Evolutionary conservation across 2,888 invertebrate genomes (phyloP).

Genomic region (Gerris lacustris): DNA sequence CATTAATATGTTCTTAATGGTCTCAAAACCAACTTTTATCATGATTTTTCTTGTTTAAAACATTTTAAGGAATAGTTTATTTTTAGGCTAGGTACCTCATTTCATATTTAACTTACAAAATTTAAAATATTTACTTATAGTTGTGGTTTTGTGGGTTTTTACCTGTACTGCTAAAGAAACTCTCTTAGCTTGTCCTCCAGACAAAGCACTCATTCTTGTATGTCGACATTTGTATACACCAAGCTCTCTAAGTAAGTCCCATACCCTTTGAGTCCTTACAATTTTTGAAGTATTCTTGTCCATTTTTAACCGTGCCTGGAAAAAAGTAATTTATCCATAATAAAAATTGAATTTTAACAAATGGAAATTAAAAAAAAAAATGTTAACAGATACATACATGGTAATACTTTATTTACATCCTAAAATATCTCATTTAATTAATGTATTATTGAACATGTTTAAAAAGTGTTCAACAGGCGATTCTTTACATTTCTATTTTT

Average conservation of each 20-base stretch:
- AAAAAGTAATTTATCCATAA: not conserved
- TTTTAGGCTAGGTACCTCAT: no score
- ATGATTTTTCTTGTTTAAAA: no score
- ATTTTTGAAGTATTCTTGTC: constrained; percentile 41
- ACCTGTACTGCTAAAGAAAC: constrained; percentile 19
- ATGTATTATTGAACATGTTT: no score
- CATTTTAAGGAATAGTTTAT: no score
- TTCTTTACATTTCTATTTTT: no score
- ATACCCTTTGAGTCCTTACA: constrained; percentile 38
- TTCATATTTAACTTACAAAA: no score
- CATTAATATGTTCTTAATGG: no score
- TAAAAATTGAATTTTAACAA: constrained; percentile 23
- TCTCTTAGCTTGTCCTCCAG: constrained; percentile 74
- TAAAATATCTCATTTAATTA: no score
- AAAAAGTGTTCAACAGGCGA: no score
- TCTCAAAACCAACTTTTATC: no score
- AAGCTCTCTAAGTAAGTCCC: constrained; percentile 48
- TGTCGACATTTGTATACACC: constrained; percentile 58
- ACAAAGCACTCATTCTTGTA: constrained; percentile 61
- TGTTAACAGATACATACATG: not conserved
- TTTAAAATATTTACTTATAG: no score
- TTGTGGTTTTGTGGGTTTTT: not conserved
- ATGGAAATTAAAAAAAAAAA: not conserved
- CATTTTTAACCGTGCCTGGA: constrained; percentile 64
- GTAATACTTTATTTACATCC: not conserved